Evolutionary conservation across 2,888 invertebrate genomes (phyloP).

Genomic region (Drosophila melanosoma): DNA sequence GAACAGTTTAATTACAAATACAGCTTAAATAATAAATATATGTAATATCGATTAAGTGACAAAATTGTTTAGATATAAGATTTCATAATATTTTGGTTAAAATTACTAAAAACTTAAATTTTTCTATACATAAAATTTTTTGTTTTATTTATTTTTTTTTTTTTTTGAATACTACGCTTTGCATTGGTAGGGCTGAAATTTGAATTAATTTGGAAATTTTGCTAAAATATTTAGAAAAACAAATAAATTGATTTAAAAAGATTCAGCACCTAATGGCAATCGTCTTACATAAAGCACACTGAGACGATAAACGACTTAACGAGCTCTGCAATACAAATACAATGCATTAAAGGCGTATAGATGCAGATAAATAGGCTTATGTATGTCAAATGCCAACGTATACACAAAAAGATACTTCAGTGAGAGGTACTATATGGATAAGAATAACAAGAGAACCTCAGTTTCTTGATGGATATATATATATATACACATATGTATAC

Average conservation of each 20-base stretch:
- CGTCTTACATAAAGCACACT: conserved; percentile 33
- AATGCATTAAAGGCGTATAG: conserved; percentile 20
- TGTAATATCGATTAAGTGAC: no score
- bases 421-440: conserved; percentile 5
- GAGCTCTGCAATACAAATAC: conserved; percentile 37
- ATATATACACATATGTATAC: not conserved
- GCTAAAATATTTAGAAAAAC: not conserved
- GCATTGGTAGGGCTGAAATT: not conserved
- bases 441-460: not conserved
- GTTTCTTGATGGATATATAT: not conserved
- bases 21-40: no score
- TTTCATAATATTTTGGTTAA: no score
- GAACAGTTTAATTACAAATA: conserved; percentile 10
- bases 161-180: not conserved
- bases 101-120: no score
- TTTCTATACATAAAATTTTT: not conserved
- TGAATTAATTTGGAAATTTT: no score
- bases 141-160: no score
- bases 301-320: conserved; percentile 51
- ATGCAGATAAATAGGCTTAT: conserved; percentile 14
- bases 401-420: conserved; percentile 2
- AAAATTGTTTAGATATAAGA: no score
- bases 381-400: conserved; percentile 28
- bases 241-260: not conserved
- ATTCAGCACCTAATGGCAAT: conserved; percentile 5